phyloP scores from a whole-genome alignment of 1,140 invertebrate genomes.

The Parasteatoda tepidariorum region DNA sequence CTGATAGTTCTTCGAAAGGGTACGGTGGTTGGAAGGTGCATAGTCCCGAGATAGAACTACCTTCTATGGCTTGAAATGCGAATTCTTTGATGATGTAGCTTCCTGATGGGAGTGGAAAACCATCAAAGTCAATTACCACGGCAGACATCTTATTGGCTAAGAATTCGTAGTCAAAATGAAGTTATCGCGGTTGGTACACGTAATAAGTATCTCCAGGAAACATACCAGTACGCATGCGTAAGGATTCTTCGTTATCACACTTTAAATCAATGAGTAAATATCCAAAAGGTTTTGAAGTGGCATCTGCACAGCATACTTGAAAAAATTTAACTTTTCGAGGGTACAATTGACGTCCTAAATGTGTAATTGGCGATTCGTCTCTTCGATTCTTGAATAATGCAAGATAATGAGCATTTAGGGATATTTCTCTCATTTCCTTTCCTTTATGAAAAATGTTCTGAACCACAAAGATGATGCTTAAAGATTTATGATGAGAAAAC shows the following conservation, averaged over 20 bases:
- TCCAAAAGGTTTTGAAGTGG: not conserved
- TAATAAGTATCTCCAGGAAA: not conserved
- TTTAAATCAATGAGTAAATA: constrained; percentile 2
- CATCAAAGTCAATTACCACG: not conserved
- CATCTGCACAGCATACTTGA: not conserved
- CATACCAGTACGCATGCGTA: not conserved
- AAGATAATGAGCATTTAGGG: constrained; percentile 15
- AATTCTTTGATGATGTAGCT: not conserved
- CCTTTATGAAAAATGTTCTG: constrained; percentile 37
- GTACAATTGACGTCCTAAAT: constrained; percentile 13
- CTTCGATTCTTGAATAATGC: constrained; percentile 7
- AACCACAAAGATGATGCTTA: not conserved
- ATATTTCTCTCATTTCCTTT: constrained; percentile 5
- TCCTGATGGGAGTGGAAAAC: not conserved
- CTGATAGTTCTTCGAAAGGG: not conserved
- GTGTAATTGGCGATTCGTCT: constrained; percentile 1
- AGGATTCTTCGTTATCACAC: not conserved
- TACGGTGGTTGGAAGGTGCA: not conserved
- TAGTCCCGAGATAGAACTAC: not conserved
- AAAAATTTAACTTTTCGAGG: not conserved
- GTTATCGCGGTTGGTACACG: not conserved
- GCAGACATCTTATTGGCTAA: not conserved
- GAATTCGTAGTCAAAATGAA: not conserved
- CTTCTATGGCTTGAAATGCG: not conserved
- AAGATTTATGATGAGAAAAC: not conserved